phyloP scores from a whole-genome alignment of 2,888 invertebrate genomes.

The Drosophila kanekoi region DNA sequence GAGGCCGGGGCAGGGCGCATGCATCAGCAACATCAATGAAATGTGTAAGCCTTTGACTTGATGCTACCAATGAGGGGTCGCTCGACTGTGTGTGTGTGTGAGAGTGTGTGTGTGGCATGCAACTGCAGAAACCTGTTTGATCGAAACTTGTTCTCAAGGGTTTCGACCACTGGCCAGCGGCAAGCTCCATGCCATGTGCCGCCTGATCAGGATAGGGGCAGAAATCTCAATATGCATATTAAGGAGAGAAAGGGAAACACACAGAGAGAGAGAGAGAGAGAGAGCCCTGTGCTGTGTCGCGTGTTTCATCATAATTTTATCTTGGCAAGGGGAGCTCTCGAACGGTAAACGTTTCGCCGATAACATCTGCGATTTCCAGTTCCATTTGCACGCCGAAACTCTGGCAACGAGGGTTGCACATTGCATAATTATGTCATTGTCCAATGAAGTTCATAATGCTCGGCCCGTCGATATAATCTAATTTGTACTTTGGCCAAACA shows the following conservation, averaged over 20 bases:
- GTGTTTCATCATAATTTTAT: constrained; percentile 65
- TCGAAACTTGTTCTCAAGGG: constrained; percentile 71
- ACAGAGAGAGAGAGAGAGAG: not conserved
- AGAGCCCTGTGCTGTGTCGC: constrained; percentile 59
- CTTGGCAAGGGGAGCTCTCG: constrained; percentile 35
- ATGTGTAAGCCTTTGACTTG: constrained; percentile 77
- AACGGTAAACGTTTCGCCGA: constrained; percentile 77
- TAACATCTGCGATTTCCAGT: constrained; percentile 73
- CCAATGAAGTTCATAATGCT: constrained; percentile 69
- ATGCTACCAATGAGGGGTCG: constrained; percentile 59
- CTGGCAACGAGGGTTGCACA: constrained; percentile 55
- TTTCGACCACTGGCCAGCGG: constrained; percentile 57
- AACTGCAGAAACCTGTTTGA: constrained; percentile 71
- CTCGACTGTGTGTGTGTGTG: constrained; percentile 2
- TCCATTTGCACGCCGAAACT: not conserved
- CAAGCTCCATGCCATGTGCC: constrained; percentile 53
- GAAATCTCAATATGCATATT: constrained; percentile 58
- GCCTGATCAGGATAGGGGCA: constrained; percentile 48
- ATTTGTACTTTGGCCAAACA: constrained; percentile 50
- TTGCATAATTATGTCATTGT: constrained; percentile 80
- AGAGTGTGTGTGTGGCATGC: constrained; percentile 32
- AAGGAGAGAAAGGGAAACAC: not conserved
- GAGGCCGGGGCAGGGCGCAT: constrained; percentile 25
- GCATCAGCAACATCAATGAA: constrained; percentile 76
- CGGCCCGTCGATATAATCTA: constrained; percentile 71